Base-by-base conservation (phyloP, 2,888 invertebrate species). In the Argyresthia goedartella region DNA sequence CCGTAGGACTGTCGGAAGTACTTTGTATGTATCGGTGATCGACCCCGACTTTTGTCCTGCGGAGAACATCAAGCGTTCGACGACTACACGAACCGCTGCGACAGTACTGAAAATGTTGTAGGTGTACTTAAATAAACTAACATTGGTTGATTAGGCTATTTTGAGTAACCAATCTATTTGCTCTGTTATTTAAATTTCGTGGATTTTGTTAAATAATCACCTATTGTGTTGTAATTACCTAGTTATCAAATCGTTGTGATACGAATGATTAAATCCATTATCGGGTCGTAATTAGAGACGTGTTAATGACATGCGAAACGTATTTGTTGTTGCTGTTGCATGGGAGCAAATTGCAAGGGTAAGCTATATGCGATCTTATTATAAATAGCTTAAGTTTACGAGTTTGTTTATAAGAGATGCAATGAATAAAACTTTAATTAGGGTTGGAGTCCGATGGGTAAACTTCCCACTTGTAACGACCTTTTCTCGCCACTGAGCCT, bases 401-500 rank as follows among this genome's bases (percentile, higher is more conserved):
- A 6, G 3, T 4, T 25, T 25, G 2, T 25, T 25, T 2, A 6
- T 25, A 25, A 25, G 25, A 25, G 25, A 25, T 33, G 25, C 46
- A 66, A 70, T 68, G 67, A 66, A 70, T 71, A 69, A 71, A 81
- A 81, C 68, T 81, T 81, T 71, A 71, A 74, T 76, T 77, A 73
- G 74, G 67, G 69, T 66, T 70, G 61, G 69, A 73, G 67, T 68
- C 65, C 69, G 69, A 76, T 77, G 71, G 71, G 63, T 64, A 61
- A 77, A 78, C 68, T 79, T 76, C 60, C 55, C 58, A 58, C 57
- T 6, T 59, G 61, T 68, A 71, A 70, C 65, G 65, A 68, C 63
- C 67, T 69, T 64, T 62, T 64, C 66, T 65, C 63, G 63, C 66
- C 61, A 77, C 69, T 75, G 64, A 59, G 61, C 58, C 62, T 61